Evolutionary conservation across 2,797 vertebrate species (phyloP), one percentile per base, ranked within the genome.

Genomic region (Hypotaenidia philippensis): DNA sequence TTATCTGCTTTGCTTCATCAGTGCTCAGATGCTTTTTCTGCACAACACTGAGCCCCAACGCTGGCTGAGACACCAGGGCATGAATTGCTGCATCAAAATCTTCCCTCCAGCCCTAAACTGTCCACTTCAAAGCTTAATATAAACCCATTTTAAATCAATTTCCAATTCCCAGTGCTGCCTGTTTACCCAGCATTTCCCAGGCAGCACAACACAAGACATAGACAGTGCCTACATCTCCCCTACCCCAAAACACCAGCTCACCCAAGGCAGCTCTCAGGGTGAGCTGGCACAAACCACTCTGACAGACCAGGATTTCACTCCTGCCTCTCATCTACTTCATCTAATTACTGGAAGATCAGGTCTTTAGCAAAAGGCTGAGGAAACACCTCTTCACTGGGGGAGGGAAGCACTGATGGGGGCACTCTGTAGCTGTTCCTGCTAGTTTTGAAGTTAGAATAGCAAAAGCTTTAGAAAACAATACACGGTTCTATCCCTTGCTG

Each of bases 321-420:
- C 19, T 59, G 31, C 44, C 86, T 20, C 41, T 36, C 1, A 0
- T 23, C 10, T n/a, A 17, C 25, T 45, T 60, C 18, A 6, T 16
- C 20, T 18, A 18, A n/a, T 20, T 8, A 3, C 13, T 47, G 56
- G 78, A 66, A 55, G 50, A 60, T 3, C 50, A 22, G 17, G 10
- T 4, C 44, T 47, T 66, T 1, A 25, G n/a, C 0, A 3, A 36
- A 38, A 25, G 23, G 8, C 38, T 31, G 25, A 7, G 15, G 10
- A 47, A 61, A 20, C 17, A n/a, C 4, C 32, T 45, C 36, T 17
- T 16, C n/a, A 4, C 70, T 9, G 5, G 0, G 22, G 36, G 49
- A 3, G 29, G 13, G 4, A 6, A 11, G 20, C 10, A 17, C 0
- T 6, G 32, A 15, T 8, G 2, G 1, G 31, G 34, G 45, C 26